phyloP scores from a whole-genome alignment of 2,113 vertebrate genomes.

The Rhinogobius similis region DNA sequence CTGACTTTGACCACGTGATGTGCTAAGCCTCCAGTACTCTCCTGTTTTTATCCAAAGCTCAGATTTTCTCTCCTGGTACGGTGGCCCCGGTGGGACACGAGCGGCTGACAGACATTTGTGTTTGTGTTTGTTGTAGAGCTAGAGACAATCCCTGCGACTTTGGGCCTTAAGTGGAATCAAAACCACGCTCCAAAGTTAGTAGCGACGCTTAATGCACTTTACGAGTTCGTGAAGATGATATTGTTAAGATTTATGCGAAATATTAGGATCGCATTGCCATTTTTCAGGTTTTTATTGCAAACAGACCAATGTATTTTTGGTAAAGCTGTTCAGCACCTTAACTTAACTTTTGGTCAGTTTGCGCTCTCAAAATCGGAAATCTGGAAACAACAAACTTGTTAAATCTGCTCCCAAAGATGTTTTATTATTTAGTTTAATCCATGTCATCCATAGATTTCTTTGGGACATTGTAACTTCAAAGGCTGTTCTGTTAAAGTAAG shows the following conservation, averaged over 20 bases:
- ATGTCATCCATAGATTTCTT: too few relatives aligned
- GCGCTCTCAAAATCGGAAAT: too few relatives aligned
- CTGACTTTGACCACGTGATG: slow-evolving; percentile 62
- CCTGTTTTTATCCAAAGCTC: slow-evolving; percentile 55
- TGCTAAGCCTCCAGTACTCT: slow-evolving; percentile 56
- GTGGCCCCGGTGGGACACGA: neutral
- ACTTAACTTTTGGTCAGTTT: too few relatives aligned
- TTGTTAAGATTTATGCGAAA: neutral
- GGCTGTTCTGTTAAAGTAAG: too few relatives aligned
- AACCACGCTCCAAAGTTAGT: neutral
- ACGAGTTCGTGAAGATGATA: neutral
- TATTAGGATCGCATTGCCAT: neutral
- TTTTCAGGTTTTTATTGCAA: too few relatives aligned
- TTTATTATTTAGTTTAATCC: too few relatives aligned
- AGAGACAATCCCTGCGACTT: neutral
- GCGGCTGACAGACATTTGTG: neutral
- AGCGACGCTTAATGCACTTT: neutral
- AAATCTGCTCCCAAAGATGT: too few relatives aligned
- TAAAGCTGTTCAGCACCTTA: too few relatives aligned
- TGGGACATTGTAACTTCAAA: too few relatives aligned
- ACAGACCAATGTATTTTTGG: too few relatives aligned
- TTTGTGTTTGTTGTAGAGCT: neutral
- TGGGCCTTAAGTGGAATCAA: neutral
- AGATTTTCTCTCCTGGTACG: slow-evolving; percentile 25
- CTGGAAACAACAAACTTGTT: too few relatives aligned